These are phyloP conservation scores for Zingel zingel DNA, from an alignment of 2,113 vertebrate species.

Conservation along the genomic window DNA sequence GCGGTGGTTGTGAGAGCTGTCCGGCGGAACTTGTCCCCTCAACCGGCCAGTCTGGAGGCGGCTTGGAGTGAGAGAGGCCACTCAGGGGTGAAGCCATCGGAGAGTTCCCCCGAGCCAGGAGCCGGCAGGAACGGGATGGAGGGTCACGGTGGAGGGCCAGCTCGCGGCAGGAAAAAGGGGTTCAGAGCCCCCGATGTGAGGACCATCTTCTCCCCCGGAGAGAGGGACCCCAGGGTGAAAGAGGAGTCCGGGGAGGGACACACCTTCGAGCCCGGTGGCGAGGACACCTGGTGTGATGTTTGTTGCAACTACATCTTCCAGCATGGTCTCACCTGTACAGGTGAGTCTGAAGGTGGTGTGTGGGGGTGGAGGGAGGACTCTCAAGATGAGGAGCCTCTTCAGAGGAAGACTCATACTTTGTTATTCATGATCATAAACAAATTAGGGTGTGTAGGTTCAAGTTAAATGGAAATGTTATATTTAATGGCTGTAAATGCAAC, in stretches of 20 bases:
- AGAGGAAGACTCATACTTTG: background rate
- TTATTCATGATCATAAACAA: background rate
- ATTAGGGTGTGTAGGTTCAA: background rate
- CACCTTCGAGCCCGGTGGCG: conserved; percentile 63
- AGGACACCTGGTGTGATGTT: conserved; percentile 81
- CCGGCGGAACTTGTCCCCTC: conserved; percentile 73
- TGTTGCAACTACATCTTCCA: conserved; percentile 80
- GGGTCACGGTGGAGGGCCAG: conserved; percentile 54
- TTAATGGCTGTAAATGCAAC: background rate
- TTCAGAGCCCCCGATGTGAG: conserved; percentile 84
- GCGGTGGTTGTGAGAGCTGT: conserved; percentile 61
- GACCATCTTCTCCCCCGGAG: conserved; percentile 80
- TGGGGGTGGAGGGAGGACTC: background rate
- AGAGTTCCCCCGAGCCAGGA: background rate
- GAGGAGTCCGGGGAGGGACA: conserved; percentile 84
- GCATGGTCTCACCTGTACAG: conserved; percentile 77
- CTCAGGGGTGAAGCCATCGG: background rate
- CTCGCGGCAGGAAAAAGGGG: conserved; percentile 70
- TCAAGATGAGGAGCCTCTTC: background rate
- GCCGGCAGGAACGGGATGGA: conserved; percentile 14
- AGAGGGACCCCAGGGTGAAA: conserved; percentile 79
- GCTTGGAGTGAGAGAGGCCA: conserved; percentile 47
- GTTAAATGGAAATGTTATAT: too few species aligned
- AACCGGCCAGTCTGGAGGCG: conserved; percentile 78
- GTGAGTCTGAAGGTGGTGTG: conserved; percentile 65